phyloP scores from a whole-genome alignment of 2,888 invertebrate species.

The Miltochrista miniata region DNA sequence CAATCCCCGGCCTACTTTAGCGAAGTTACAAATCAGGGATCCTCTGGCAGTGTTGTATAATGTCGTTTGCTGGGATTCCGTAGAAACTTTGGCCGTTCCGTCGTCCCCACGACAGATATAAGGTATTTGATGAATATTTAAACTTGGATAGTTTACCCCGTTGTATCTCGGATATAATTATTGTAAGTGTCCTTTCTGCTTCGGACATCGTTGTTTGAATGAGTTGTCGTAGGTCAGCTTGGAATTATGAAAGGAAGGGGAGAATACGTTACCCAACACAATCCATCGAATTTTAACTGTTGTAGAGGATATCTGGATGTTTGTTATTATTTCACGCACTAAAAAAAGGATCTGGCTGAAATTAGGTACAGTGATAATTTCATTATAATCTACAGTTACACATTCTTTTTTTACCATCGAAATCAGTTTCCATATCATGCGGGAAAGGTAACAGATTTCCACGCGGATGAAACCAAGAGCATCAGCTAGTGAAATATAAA shows the following conservation, averaged over 20 bases:
- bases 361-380: too few relatives aligned
- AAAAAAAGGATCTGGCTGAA: too few relatives aligned
- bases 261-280: too few relatives aligned
- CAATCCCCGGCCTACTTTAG: slow-evolving; percentile 47
- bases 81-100: slow-evolving; percentile 33
- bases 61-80: slow-evolving; percentile 37
- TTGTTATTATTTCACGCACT: too few relatives aligned
- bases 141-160: slow-evolving; percentile 38
- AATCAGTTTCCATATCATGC: too few relatives aligned
- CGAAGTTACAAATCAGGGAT: slow-evolving; percentile 62
- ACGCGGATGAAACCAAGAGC: too few relatives aligned
- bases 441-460: not conserved
- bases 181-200: slow-evolving; percentile 21
- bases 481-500: not conserved
- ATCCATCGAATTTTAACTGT: too few relatives aligned
- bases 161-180: slow-evolving; percentile 35
- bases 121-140: slow-evolving; percentile 45
- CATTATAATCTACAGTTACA: too few relatives aligned
- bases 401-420: too few relatives aligned
- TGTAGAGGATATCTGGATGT: too few relatives aligned
- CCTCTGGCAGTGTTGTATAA: slow-evolving; percentile 40
- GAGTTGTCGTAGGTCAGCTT: slow-evolving; percentile 28
- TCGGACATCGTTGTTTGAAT: slow-evolving; percentile 19
- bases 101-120: slow-evolving; percentile 35
- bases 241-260: slow-evolving; percentile 14